Base-by-base conservation (phyloP, 2,797 vertebrate species). In the Anas georgica region DNA sequence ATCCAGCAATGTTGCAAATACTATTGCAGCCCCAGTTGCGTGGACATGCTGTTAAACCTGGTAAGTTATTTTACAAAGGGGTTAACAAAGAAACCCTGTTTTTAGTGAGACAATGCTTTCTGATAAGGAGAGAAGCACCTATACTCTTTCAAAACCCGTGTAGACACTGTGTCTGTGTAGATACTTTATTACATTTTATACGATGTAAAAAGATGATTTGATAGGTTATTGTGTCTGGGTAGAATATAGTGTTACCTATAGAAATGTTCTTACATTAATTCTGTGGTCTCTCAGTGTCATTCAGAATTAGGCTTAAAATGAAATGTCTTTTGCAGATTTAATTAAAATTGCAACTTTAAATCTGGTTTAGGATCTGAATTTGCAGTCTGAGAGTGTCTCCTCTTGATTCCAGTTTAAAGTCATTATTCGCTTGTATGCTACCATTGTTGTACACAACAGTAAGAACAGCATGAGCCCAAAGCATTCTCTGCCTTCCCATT, bases 1-100 rank as follows among this genome's bases (percentile, higher is more conserved):
- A 99, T 37, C 99, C 99, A 11, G 99, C 99, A 12, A 98, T 99
- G 97, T 96, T 99, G 93, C 99, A 99, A 91, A 98, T 99, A 95
- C 98, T 99, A 52, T 98, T 99, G 96, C 98, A 99, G 84, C 99
- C 99, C 22, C 99, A 98, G 94, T 97, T 98, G 88, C 97, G 98
- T 9, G 97, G 97, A 82, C 88, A 95, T 21, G 69, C 96, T 20
- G 97, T 98, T 54, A 99, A 99, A 95, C 98, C 98, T 97, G 98
- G 98, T 99, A 95, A 98, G 97, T 28, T 13, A 13, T 12, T 62
- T 29, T 20, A 6, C 46, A 80, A 74, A 4, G 18, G 58, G 46
- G 12, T 35, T 52, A 50, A 21, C 9, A 37, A 79, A 50, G 7
- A 26, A 67, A 14, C 20, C 7, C 7, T 13, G 2, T 31, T 48